phyloP scores from a whole-genome alignment of 92 coral and sea anemone species.

The Siderastrea radians region DNA sequence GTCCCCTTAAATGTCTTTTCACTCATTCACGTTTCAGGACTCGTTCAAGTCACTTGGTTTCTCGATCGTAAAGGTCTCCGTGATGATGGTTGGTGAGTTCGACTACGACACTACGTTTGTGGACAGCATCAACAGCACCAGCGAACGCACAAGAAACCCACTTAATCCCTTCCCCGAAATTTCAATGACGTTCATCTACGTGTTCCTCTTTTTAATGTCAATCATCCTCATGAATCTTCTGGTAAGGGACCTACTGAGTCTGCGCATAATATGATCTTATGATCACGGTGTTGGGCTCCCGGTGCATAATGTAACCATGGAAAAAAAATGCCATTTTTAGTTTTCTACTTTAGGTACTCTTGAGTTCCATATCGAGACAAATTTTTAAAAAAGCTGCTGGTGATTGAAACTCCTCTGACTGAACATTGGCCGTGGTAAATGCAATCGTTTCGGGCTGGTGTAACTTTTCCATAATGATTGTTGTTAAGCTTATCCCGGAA shows the following conservation, averaged over 20 bases:
- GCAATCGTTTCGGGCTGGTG: too few species aligned
- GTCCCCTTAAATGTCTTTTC: neutral
- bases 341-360: too few species aligned
- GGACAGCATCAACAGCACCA: slow-evolving; percentile 26
- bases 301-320: too few species aligned
- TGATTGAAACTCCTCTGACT: too few species aligned
- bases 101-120: slow-evolving; percentile 78
- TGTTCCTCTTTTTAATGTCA: slow-evolving; percentile 83
- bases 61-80: slow-evolving; percentile 83
- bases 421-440: too few species aligned
- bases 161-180: slow-evolving; percentile 81
- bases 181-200: slow-evolving; percentile 59
- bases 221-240: slow-evolving; percentile 86
- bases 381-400: too few species aligned
- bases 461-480: too few species aligned
- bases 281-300: too few species aligned
- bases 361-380: too few species aligned
- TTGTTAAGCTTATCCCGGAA: too few species aligned
- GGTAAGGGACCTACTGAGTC: slow-evolving; percentile 46
- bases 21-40: slow-evolving; percentile 43
- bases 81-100: slow-evolving; percentile 91
- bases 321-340: too few species aligned
- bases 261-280: too few species aligned
- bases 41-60: slow-evolving; percentile 61
- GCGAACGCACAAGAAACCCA: slow-evolving; percentile 49